These are phyloP conservation scores for Prenolepis imparis DNA, from an alignment of 2,888 invertebrate genomes.

Conservation along the genomic window DNA sequence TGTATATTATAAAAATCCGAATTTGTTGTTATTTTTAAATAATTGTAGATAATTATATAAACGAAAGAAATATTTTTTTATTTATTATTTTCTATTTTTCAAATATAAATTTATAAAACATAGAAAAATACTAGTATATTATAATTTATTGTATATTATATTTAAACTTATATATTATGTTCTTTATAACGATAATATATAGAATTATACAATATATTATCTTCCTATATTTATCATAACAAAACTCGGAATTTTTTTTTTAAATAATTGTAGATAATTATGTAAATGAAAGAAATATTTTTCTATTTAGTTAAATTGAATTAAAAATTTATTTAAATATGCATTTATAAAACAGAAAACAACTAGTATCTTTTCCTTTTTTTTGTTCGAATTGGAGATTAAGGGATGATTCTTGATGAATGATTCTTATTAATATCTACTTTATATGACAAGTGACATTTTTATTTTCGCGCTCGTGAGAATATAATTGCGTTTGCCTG, in stretches of 20 bases:
- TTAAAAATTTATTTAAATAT: background rate
- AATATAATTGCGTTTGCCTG: slow-evolving; percentile 44
- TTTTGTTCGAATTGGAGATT: background rate
- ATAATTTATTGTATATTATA: too few relatives aligned
- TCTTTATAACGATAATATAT: too few relatives aligned
- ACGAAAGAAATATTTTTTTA: background rate
- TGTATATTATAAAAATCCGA: background rate
- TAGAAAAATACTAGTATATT: too few relatives aligned
- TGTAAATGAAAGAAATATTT: background rate
- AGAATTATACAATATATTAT: too few relatives aligned
- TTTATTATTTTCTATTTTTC: background rate
- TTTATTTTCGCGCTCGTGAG: slow-evolving; percentile 8
- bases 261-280: background rate
- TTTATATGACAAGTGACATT: background rate
- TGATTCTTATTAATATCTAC: slow-evolving; percentile 31
- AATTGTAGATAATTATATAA: background rate
- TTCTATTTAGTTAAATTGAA: background rate
- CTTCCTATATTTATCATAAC: background rate
- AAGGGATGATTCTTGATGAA: background rate
- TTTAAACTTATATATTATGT: too few relatives aligned
- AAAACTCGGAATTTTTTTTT: background rate
- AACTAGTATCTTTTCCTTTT: background rate
- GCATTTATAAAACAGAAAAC: background rate
- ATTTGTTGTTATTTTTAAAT: background rate
- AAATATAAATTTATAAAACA: too few relatives aligned